Evolutionary conservation across 2,797 vertebrate genomes (phyloP), one percentile per base, ranked within the genome.

Genomic region (Acestrorhynchus altus): DNA sequence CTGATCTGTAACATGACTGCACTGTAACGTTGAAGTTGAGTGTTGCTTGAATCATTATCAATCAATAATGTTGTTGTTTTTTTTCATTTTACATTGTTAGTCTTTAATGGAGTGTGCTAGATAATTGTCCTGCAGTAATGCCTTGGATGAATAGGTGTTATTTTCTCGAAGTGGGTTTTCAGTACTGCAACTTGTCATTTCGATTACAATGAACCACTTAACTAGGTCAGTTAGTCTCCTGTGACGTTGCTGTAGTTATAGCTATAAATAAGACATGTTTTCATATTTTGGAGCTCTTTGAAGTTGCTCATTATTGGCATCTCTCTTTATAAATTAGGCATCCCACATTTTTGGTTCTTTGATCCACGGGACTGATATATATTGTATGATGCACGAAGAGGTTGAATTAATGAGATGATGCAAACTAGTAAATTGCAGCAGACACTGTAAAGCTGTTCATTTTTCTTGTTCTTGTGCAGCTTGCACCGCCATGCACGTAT

Each of bases 141-240:
- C 16, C 12, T 18, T 57, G 42, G 39, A 16, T 11, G 16, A 56
- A 42, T 39, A 10, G 10, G 35, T 24, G 20, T 11, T 6, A 40
- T 22, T 6, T 49, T 35, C 42, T 39, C 51, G 12, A 49, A 31
- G 18, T 20, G 8, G 16, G 20, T 60, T 22, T 24, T 56, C 10
- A 56, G 5, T 56, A 20, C 52, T 26, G 74, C 79, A 76, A 76
- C 76, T 31, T 76, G 80, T 42, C 83, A 86, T 84, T 82, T 72
- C 44, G 73, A 68, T 26, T 52, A 15, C 44, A 77, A 16, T 42
- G 69, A 69, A 60, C 16, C 26, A 24, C 18, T n/a, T 86, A 91
- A 91, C 88, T 93, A 88, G 92, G 92, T 91, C 89, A 88, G 77
- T 44, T 70, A 70, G 57, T 77, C 88, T 91, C 92, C 85, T 88